Evolutionary conservation across 2,797 vertebrate species (phyloP).

Genomic region (Limosa lapponica): DNA sequence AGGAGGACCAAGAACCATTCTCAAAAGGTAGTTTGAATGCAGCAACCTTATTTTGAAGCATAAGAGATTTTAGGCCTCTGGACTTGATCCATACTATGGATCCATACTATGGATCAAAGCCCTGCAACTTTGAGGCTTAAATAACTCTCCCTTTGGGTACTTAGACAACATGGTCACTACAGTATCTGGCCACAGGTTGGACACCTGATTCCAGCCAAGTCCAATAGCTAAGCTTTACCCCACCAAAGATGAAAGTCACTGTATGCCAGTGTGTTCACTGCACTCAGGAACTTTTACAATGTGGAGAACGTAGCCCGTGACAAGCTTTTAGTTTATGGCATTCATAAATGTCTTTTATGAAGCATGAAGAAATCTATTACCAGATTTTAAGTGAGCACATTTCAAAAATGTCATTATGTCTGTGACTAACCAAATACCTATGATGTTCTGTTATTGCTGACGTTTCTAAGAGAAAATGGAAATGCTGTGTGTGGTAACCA

Average conservation of each 20-base stretch:
- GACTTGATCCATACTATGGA: neutral
- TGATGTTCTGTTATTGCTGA: neutral
- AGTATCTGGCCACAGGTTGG: neutral
- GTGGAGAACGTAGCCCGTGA: neutral
- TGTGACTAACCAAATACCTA: neutral
- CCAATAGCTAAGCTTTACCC: neutral
- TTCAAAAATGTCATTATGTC: neutral
- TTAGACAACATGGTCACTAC: neutral
- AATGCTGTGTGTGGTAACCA: neutral
- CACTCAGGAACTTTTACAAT: neutral
- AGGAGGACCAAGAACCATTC: neutral
- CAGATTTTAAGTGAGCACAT: neutral
- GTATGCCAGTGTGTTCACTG: neutral
- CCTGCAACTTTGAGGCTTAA: neutral
- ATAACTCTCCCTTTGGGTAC: neutral
- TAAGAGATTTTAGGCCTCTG: neutral
- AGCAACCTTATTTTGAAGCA: neutral
- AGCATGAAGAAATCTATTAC: neutral
- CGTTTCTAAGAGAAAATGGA: neutral
- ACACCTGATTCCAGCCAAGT: neutral
- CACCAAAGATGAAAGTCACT: neutral
- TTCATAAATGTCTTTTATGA: neutral
- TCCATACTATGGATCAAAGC: too few species aligned
- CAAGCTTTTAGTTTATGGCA: neutral
- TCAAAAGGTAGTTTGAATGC: neutral